Percentiles rank a stretch among this genome's conserved stretches.
phyloP scores from a whole-genome alignment of 1,140 invertebrate genomes.

The Gryllus bimaculatus region DNA sequence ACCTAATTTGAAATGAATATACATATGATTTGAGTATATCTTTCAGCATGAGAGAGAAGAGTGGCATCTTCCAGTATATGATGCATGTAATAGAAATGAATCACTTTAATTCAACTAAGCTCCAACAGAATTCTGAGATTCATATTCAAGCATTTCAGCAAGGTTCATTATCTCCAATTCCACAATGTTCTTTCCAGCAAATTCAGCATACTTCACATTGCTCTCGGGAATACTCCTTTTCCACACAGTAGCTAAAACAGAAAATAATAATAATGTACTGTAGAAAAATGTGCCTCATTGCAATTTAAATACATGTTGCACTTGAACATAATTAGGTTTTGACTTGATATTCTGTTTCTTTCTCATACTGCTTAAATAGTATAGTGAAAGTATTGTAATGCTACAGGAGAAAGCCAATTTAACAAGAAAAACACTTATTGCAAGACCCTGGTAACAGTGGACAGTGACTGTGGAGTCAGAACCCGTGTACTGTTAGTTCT shows the following conservation, averaged over 20 bases:
- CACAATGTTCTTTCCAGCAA: conserved; percentile 33
- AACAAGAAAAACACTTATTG: too few relatives aligned
- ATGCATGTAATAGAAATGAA: background rate
- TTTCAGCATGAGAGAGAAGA: background rate
- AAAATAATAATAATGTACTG: background rate
- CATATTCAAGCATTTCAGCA: background rate
- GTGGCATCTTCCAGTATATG: background rate
- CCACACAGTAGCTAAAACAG: conserved; percentile 25
- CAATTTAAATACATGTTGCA: too few relatives aligned
- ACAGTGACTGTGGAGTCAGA: too few relatives aligned
- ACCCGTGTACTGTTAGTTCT: too few relatives aligned
- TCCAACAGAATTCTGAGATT: background rate
- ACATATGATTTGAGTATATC: background rate
- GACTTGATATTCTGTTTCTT: too few relatives aligned
- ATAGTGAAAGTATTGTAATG: too few relatives aligned
- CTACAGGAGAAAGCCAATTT: too few relatives aligned
- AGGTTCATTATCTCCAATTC: conserved; percentile 30
- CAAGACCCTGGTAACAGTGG: too few relatives aligned
- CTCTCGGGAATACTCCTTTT: conserved; percentile 28
- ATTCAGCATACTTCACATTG: conserved; percentile 29
- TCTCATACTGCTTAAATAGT: too few relatives aligned
- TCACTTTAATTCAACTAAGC: background rate
- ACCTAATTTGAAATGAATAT: background rate
- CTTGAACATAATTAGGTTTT: too few relatives aligned
- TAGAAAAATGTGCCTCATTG: too few relatives aligned